Conservation (phyloP, 2,888 invertebrate species). For the Acholoe squamosa region DNA sequence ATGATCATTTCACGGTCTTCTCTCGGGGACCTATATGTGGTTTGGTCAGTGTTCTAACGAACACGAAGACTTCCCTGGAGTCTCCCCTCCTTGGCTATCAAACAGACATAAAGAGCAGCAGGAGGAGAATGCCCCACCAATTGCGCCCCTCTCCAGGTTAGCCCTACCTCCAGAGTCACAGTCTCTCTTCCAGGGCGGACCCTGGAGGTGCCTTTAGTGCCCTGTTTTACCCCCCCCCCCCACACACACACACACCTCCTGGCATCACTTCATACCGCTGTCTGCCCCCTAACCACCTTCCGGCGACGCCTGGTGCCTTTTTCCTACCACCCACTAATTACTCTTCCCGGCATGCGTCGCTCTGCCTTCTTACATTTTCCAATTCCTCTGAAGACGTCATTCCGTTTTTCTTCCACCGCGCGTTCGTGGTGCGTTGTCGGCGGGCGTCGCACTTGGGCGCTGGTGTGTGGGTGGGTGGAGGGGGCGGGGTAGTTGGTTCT, state of each 20-base stretch:
- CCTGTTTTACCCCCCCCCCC: neutral
- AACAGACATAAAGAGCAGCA: neutral
- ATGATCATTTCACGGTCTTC: neutral
- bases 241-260: neutral
- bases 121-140: neutral
- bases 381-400: conserved; percentile 29
- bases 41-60: neutral
- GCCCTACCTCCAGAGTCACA: neutral
- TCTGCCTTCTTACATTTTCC: conserved; percentile 55
- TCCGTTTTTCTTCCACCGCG: neutral
- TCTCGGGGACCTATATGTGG: neutral
- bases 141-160: no score
- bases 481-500: neutral
- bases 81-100: neutral
- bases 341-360: conserved; percentile 54
- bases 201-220: neutral
- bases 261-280: neutral
- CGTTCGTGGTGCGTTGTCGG: neutral
- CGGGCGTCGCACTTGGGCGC: neutral
- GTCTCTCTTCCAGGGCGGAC: conserved; percentile 3
- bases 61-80: neutral
- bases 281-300: neutral
- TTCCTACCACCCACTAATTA: conserved; percentile 40
- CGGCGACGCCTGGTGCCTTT: neutral
- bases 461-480: neutral